Evolutionary conservation across 2,888 invertebrate genomes (phyloP).

Genomic region (Eubasilissa splendida): DNA sequence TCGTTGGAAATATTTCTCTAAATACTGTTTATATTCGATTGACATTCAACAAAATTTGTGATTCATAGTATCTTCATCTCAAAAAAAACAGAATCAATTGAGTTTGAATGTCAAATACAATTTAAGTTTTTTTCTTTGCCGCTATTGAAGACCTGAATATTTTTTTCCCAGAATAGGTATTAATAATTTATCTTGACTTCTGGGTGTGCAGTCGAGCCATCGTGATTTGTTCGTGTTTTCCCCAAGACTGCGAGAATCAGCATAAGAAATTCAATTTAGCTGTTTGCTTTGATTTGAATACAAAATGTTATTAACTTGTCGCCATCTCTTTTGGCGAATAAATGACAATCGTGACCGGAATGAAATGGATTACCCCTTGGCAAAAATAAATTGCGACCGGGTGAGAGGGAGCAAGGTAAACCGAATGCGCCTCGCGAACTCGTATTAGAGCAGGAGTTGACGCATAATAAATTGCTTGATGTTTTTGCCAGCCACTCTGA

Average conservation of each 20-base stretch:
- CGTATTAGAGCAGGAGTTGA: not conserved
- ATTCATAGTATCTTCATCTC: too few species aligned
- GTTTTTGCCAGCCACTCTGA: too few species aligned
- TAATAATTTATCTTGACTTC: conserved; percentile 16
- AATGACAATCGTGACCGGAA: conserved; percentile 51
- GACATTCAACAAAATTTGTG: too few species aligned
- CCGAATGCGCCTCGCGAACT: conserved; percentile 3
- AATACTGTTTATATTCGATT: too few species aligned
- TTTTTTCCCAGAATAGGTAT: not conserved
- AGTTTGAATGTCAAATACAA: too few species aligned
- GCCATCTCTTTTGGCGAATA: conserved; percentile 47
- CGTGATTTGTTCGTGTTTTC: conserved; percentile 32
- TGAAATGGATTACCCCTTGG: conserved; percentile 6
- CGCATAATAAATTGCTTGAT: not conserved
- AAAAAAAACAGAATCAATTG: too few species aligned
- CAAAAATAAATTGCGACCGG: conserved; percentile 33
- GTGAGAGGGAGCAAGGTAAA: conserved; percentile 17
- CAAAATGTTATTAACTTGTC: conserved; percentile 50
- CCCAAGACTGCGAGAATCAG: conserved; percentile 37
- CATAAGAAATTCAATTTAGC: conserved; percentile 53
- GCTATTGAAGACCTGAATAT: conserved; percentile 29
- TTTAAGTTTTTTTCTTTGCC: not conserved
- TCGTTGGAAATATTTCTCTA: too few species aligned
- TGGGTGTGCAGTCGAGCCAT: not conserved
- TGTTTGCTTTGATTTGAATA: conserved; percentile 57